Percentiles rank a stretch among this genome's conserved stretches.
Evolutionary conservation across 2,113 vertebrate genomes (phyloP).

Genomic region (Platanista minor): DNA sequence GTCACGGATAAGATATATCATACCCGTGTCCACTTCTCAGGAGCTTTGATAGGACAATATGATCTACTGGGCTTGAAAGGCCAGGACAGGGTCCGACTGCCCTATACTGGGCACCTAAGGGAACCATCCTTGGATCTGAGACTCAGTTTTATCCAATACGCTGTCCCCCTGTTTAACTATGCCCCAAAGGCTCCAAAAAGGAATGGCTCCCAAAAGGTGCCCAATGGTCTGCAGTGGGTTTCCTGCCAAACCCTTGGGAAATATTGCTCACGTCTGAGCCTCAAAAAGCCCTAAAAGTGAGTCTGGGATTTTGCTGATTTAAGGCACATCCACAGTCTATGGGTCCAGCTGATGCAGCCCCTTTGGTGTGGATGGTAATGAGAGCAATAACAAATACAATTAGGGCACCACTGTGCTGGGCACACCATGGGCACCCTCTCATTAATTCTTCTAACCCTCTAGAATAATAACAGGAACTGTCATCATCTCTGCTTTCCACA

Average conservation of each 20-base stretch:
- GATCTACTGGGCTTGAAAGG: background rate
- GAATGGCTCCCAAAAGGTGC: background rate
- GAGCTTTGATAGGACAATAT: background rate
- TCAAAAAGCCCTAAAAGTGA: background rate
- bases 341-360: background rate
- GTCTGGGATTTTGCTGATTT: background rate
- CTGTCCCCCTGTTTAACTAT: background rate
- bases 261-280: background rate
- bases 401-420: background rate
- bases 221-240: background rate
- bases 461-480: background rate
- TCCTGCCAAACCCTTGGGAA: background rate
- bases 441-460: no score
- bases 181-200: background rate
- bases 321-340: rapidly evolving
- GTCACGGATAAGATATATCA: background rate
- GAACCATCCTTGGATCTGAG: background rate
- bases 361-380: no score
- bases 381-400: background rate
- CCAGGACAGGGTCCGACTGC: background rate
- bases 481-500: background rate
- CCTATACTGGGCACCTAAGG: background rate
- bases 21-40: background rate
- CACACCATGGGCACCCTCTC: background rate
- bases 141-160: background rate